Conservation (phyloP, 2,113 vertebrate genomes). For the Pangasianodon hypophthalmus region DNA sequence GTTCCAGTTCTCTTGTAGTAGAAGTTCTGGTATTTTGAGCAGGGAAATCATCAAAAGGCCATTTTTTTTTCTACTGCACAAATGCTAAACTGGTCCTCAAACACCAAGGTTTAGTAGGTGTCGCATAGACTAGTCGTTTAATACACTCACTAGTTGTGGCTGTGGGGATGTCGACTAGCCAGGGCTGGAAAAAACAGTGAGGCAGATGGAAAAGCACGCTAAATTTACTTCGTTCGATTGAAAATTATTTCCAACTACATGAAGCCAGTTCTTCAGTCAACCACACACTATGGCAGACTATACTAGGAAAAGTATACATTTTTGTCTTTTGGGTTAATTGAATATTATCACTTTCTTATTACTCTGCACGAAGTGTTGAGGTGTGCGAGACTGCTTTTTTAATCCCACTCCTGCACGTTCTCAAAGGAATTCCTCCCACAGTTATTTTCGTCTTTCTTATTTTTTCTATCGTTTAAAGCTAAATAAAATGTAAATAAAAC, state of each 20-base stretch:
- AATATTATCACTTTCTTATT: conserved; percentile 7
- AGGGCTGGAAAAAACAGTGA: not conserved
- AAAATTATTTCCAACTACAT: not conserved
- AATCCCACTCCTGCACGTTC: not conserved
- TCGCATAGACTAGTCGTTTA: not conserved
- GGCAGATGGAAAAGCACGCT: not conserved
- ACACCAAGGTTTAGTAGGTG: not conserved
- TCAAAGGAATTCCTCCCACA: not conserved
- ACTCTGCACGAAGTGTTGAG: not conserved
- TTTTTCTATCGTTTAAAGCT: not conserved
- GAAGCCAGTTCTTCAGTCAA: not conserved
- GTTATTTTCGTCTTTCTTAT: not conserved
- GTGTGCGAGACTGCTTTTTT: not conserved
- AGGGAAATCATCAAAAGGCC: not conserved
- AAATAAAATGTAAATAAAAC: not conserved
- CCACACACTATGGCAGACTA: not conserved
- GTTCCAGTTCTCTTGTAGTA: not conserved
- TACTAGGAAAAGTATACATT: not conserved
- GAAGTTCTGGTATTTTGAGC: not conserved
- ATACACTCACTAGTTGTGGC: not conserved
- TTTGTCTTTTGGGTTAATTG: not conserved
- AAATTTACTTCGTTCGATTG: not conserved
- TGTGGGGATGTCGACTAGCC: not conserved
- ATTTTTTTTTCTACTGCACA: not conserved
- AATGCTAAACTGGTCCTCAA: not conserved